These are phyloP conservation scores for Rhagium mordax DNA, from an alignment of 2,888 invertebrate species.

Conservation along the genomic window DNA sequence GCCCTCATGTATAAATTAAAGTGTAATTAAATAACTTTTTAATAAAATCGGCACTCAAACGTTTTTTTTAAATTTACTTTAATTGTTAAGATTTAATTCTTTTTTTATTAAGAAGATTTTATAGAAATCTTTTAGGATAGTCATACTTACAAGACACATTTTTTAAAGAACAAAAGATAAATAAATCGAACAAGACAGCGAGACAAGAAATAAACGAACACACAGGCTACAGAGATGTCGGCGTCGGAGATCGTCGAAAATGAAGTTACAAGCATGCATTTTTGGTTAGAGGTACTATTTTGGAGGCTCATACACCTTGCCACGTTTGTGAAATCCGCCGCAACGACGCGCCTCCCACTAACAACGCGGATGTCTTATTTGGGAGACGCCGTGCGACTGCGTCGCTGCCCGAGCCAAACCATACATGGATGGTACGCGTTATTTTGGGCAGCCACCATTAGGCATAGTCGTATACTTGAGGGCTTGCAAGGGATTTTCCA, in stretches of 20 bases:
- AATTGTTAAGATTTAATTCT: not conserved
- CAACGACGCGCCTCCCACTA: conserved; percentile 59
- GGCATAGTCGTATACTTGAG: conserved; percentile 46
- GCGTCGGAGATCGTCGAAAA: conserved; percentile 27
- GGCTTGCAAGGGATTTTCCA: not conserved
- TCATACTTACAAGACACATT: conserved; percentile 23
- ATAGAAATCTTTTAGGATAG: not conserved
- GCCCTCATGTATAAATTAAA: too few species aligned
- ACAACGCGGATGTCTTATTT: conserved; percentile 66
- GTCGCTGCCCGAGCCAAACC: conserved; percentile 67
- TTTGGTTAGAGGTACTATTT: conserved; percentile 61
- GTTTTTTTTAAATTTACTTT: not conserved
- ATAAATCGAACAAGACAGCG: conserved; percentile 1
- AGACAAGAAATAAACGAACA: conserved; percentile 19
- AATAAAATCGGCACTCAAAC: too few species aligned
- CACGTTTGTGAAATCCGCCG: conserved; percentile 59
- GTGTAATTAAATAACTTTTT: too few species aligned
- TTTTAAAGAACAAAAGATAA: not conserved
- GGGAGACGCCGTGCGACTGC: conserved; percentile 68
- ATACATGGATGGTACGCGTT: conserved; percentile 69
- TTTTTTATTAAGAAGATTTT: too few species aligned
- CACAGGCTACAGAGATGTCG: conserved; percentile 6
- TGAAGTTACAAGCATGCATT: conserved; percentile 54
- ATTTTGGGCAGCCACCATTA: conserved; percentile 61
- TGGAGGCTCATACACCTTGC: conserved; percentile 58